phyloP scores from a whole-genome alignment of 2,797 vertebrate genomes.

The Lagocephalus sceleratus region DNA sequence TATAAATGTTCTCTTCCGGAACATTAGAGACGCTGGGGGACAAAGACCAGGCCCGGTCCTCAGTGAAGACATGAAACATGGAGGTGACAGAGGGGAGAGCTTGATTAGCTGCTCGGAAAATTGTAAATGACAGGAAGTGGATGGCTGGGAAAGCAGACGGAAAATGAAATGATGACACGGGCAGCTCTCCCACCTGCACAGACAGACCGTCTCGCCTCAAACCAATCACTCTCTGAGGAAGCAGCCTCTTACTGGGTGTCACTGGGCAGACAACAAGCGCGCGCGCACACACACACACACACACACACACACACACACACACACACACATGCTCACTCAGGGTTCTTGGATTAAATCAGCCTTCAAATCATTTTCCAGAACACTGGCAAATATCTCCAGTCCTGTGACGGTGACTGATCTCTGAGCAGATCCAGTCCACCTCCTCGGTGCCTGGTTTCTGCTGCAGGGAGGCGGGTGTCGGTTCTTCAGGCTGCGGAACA shows the following conservation, averaged over 20 bases:
- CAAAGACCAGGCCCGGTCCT: background rate
- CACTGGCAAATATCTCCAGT: slow-evolving; percentile 23
- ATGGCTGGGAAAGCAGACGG: slow-evolving; percentile 41
- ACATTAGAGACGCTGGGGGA: no score
- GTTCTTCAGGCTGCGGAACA: no score
- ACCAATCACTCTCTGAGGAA: slow-evolving; percentile 62
- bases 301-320: slow-evolving; percentile 1
- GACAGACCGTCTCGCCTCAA: slow-evolving; percentile 44
- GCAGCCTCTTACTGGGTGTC: slow-evolving; percentile 58
- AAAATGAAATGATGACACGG: slow-evolving; percentile 56
- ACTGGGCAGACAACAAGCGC: slow-evolving; percentile 59
- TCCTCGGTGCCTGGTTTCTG: no score
- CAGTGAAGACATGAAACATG: slow-evolving; percentile 18
- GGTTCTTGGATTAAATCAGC: slow-evolving; percentile 35
- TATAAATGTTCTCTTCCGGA: no score
- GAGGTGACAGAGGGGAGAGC: slow-evolving; percentile 11
- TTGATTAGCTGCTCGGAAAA: slow-evolving; percentile 42
- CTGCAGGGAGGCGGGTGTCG: no score
- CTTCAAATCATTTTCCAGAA: slow-evolving; percentile 24
- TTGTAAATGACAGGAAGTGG: slow-evolving; percentile 41
- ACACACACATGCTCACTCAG: slow-evolving; percentile 3
- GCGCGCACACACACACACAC: slow-evolving; percentile 20
- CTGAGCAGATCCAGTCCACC: background rate
- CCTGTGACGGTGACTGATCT: slow-evolving; percentile 9
- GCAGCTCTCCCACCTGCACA: slow-evolving; percentile 59